phyloP scores from a whole-genome alignment of 2,888 invertebrate species.

The Formica aserva region DNA sequence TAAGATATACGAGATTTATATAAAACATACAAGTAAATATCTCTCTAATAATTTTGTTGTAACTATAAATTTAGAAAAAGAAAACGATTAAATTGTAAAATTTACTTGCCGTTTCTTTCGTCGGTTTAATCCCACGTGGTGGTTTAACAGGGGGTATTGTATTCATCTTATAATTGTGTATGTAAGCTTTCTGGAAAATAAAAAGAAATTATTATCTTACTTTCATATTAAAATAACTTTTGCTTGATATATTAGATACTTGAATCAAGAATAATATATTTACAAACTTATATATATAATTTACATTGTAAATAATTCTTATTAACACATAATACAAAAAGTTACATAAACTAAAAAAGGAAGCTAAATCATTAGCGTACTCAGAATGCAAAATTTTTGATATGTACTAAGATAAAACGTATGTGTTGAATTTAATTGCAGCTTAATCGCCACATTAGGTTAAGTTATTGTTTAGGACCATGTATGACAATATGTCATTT shows the following conservation, averaged over 20 bases:
- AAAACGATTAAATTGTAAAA: not conserved
- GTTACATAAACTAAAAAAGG: not conserved
- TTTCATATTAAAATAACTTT: not conserved
- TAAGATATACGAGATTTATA: conserved; percentile 57
- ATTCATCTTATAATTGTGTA: conserved; percentile 86
- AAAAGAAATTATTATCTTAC: not conserved
- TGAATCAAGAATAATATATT: not conserved
- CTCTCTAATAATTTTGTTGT: not conserved
- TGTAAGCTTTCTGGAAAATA: not conserved
- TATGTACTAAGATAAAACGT: not conserved
- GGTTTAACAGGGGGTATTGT: conserved; percentile 93
- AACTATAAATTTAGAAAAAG: not conserved
- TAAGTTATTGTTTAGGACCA: not conserved
- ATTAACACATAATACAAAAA: not conserved
- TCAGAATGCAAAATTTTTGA: not conserved
- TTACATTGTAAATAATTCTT: not conserved
- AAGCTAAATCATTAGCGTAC: not conserved
- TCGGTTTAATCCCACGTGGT: conserved; percentile 94
- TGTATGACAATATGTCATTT: not conserved
- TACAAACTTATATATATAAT: not conserved
- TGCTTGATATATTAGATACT: not conserved
- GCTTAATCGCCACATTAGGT: not conserved
- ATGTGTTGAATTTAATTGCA: not conserved
- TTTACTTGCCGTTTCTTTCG: conserved; percentile 92
- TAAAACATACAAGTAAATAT: not conserved